Base-by-base conservation (phyloP, 2,888 invertebrate species). In the Archips xylosteana region DNA sequence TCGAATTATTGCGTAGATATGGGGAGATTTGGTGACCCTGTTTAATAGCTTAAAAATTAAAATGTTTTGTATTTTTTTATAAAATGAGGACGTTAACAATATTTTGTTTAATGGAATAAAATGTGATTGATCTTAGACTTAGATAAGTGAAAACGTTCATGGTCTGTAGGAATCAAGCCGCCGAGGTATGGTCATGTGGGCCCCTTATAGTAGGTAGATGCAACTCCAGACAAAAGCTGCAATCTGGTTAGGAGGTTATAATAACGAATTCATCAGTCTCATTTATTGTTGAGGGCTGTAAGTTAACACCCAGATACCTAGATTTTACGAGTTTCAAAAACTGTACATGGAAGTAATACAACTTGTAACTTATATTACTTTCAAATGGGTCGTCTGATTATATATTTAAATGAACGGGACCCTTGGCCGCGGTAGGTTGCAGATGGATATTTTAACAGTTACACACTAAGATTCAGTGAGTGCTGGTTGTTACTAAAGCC, bases 11-110 rank as follows among this genome's bases (percentile, higher is more conserved):
- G 54, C 70, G 59, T 87, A 88, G 86, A 83, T 84, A 84, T 82
- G 87, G 85, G 86, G 85, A 85, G 83, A 79, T 83, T 78, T 81
- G 83, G 82, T 85, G 84, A 81, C 88, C 89, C 88, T 88, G 85
- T 86, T 87, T 86, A 85, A 87, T 92, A 91, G 90, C 89, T 89
- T 91, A 89, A 88, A 90, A 86, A 88, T 89, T 87, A 84, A 89
- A 88, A 90, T 88, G 87, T 92, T 92, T 92, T 92, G 89, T 92
- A 92, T 90, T 88, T 92, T 93, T 74, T 92, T 92, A 88, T 92
- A 91, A 89, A 89, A 89, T 86, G 89, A 89, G 89, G 88, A 84
- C 84, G 87, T 87, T 87, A 83, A 86, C 83, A 82, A 85, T 85
- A 85, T 89, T 92, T 87, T 91, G 92, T 92, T 92, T 84, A 85